Evolutionary conservation across 1,140 invertebrate genomes (phyloP).

Genomic region (Adoxophyes honmai): DNA sequence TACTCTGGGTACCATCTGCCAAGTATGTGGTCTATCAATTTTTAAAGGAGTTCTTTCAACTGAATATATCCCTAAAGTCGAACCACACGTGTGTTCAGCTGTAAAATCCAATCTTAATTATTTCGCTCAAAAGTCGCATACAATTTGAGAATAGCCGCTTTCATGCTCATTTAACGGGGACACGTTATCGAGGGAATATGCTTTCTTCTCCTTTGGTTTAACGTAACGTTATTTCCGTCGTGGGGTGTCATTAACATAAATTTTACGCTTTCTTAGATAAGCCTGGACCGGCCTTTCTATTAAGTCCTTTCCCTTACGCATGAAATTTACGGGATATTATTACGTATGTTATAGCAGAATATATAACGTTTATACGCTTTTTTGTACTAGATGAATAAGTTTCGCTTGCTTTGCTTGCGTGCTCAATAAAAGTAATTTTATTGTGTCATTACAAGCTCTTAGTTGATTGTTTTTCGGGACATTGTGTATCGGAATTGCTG

Average conservation of each 20-base stretch:
- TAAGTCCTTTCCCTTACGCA: conserved; percentile 30
- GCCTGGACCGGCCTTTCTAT: conserved; percentile 38
- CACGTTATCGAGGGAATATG: conserved; percentile 30
- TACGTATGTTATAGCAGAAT: conserved; percentile 29
- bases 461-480: conserved; percentile 8
- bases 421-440: too few relatives aligned
- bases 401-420: neutral
- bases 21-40: too few relatives aligned
- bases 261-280: conserved; percentile 49
- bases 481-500: conserved; percentile 12
- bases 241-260: conserved; percentile 49
- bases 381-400: neutral
- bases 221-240: conserved; percentile 38
- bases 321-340: conserved; percentile 38
- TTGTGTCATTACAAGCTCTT: too few relatives aligned
- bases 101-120: neutral
- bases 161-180: conserved; percentile 35
- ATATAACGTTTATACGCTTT: conserved; percentile 17
- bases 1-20: too few relatives aligned
- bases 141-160: conserved; percentile 21
- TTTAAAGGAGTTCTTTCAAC: too few relatives aligned
- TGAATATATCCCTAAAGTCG: too few relatives aligned
- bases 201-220: conserved; percentile 33
- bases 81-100: too few relatives aligned
- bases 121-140: conserved; percentile 3